These are phyloP conservation scores for Lasiurus cinereus DNA, from an alignment of 2,113 vertebrate species.

Conservation along the genomic window DNA sequence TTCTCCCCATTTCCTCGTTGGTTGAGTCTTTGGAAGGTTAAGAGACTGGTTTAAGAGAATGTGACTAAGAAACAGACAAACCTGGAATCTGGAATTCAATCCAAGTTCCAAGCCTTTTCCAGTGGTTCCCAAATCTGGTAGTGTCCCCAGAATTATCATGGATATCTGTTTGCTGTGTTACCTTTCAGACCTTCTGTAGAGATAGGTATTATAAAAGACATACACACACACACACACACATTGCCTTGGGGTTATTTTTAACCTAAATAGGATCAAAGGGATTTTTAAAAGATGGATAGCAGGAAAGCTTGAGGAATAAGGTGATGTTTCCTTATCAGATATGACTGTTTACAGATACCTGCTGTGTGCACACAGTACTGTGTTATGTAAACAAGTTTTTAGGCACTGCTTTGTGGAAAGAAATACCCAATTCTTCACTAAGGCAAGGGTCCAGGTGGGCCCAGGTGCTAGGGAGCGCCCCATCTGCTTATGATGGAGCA, in stretches of 20 bases:
- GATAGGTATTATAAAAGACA: not conserved
- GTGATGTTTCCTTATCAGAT: not conserved
- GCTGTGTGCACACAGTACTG: not conserved
- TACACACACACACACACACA: too few relatives aligned
- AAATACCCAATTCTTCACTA: not conserved
- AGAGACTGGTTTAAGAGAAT: not conserved
- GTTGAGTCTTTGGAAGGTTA: not conserved
- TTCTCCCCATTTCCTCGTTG: not conserved
- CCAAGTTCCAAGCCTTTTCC: not conserved
- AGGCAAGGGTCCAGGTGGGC: not conserved
- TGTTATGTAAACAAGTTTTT: not conserved
- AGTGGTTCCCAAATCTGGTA: not conserved
- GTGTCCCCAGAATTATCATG: not conserved
- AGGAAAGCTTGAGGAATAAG: not conserved
- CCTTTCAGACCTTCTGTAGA: not conserved
- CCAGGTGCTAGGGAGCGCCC: not conserved
- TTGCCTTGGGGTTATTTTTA: conserved; percentile 3
- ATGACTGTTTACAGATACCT: not conserved
- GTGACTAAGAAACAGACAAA: not conserved
- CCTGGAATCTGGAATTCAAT: not conserved
- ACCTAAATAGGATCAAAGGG: not conserved
- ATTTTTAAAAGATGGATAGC: not conserved
- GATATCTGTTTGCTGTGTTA: not conserved
- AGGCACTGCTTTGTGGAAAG: not conserved
- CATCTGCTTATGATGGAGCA: not conserved